Conservation (phyloP, 1,140 invertebrate genomes). For the Bombyx mori region ASM3026992v2 NC_085118.1:13717001-13717500, state of each 20-base stretch:
- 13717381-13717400: conserved; percentile 81
- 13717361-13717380: conserved; percentile 88
- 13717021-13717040: conserved; percentile 81
- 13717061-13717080: conserved; percentile 95
- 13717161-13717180: too few relatives aligned
- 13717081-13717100: conserved; percentile 90
- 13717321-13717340: conserved; percentile 84
- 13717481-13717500: conserved; percentile 88
- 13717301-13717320: conserved; percentile 89
- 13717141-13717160: too few relatives aligned
- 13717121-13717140: conserved; percentile 76
- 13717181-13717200: conserved; percentile 1
- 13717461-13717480: conserved; percentile 87
- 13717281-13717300: conserved; percentile 89
- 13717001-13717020: conserved; percentile 78
- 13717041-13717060: conserved; percentile 94
- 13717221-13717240: conserved; percentile 93
- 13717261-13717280: conserved; percentile 87
- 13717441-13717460: conserved; percentile 93
- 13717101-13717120: conserved; percentile 92
- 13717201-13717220: conserved; percentile 93
- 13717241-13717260: conserved; percentile 94
- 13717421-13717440: conserved; percentile 89
- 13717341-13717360: conserved; percentile 91
- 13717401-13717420: conserved; percentile 83